Evolutionary conservation across 2,113 vertebrate genomes (phyloP).

Genomic region (Holacanthus passer): DNA sequence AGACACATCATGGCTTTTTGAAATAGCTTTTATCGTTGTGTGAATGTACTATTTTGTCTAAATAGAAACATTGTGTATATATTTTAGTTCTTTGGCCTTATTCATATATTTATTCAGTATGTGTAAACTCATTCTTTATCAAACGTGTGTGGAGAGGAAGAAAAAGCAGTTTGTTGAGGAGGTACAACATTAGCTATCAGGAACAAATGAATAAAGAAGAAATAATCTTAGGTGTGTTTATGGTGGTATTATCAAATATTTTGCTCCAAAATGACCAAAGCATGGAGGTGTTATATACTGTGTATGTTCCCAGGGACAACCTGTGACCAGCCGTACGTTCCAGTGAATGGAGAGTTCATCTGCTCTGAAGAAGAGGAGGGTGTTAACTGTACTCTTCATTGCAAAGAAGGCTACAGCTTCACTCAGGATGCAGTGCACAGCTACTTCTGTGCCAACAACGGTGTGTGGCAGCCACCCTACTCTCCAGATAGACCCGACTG

Average conservation of each 20-base stretch:
- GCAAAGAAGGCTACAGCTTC: conserved; percentile 92
- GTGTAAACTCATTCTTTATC: too few species aligned
- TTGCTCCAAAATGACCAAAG: not conserved
- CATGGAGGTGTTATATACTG: not conserved
- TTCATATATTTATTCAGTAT: not conserved
- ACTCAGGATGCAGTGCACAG: conserved; percentile 90
- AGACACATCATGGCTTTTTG: too few species aligned
- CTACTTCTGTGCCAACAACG: conserved; percentile 92
- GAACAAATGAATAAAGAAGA: too few species aligned
- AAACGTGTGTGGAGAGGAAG: too few species aligned
- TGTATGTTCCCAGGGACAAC: conserved; percentile 85
- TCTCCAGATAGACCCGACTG: conserved; percentile 92
- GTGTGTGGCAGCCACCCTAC: conserved; percentile 91
- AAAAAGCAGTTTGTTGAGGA: too few species aligned
- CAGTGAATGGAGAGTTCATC: conserved; percentile 90
- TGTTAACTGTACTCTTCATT: conserved; percentile 92
- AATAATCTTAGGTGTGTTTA: not conserved
- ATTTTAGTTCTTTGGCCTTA: not conserved
- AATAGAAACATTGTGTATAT: too few species aligned
- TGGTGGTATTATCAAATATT: not conserved
- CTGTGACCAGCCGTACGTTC: conserved; percentile 91
- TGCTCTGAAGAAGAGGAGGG: conserved; percentile 88
- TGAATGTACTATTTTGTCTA: not conserved
- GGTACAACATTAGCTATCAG: too few species aligned
- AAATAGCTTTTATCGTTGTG: not conserved